Base-by-base conservation (phyloP, 2,113 vertebrate genomes). In the Anguilla japonica region DNA sequence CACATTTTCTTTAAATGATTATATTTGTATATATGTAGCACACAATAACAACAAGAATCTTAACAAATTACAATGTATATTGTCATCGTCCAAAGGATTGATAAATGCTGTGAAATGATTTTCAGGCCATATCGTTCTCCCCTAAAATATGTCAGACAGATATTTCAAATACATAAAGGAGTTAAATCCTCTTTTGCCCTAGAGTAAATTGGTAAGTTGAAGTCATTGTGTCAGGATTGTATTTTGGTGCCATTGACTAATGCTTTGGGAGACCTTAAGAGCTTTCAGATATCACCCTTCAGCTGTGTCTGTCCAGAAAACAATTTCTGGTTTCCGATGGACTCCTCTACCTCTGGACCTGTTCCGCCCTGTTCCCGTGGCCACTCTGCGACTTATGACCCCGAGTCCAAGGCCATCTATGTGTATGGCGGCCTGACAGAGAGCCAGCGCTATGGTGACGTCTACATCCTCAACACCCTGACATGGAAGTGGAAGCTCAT, bases 401-500 rank as follows among this genome's bases (percentile, higher is more conserved):
- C 95, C 0, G 96, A 96, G n/a, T 95, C 96, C 79, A 97, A 96
- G 86, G 92, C 93, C 0, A 89, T 98, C 80, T 98, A 95, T 41
- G 87, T 98, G 80, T 97, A 97, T 56, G 97, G 97, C 0, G 97
- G 97, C 83, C 91, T 96, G 91, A 95, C 92, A 86, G 95, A 96
- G 57, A 91, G 92, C 79, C 93, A 92, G 89, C 81, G 92, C 82
- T 95, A 94, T 89, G 94, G 93, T 20, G 91, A 93, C 84, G 88
- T 98, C 41, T 95, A 96, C 90, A 89, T 97, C 90, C 94, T 98
- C 63, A 93, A 97, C 90, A 97, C 97, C 1, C 67, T 94, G 87
- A 96, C 94, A 88, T 98, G 97, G 97, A 97, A 96, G 78, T 98
- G 97, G 97, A 95, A 92, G 67, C 90, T 91, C 8, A 89, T 98